These are phyloP conservation scores for Beris chalybata DNA, from an alignment of 2,888 invertebrate species.

Conservation along the genomic window DNA sequence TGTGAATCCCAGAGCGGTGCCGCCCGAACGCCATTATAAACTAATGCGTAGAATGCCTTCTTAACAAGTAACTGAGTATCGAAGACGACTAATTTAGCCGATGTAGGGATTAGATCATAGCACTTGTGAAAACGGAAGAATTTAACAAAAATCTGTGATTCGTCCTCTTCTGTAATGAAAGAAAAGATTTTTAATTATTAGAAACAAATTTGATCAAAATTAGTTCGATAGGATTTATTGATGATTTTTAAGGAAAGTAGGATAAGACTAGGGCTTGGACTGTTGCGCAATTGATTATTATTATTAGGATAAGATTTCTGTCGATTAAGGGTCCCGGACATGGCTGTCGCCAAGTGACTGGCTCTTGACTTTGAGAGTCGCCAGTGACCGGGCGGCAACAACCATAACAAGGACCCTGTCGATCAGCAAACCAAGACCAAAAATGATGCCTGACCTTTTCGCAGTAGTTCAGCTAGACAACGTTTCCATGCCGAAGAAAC, in stretches of 20 bases:
- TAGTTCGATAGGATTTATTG: no score
- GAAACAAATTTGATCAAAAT: conserved; percentile 2
- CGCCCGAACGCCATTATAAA: conserved; percentile 97
- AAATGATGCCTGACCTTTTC: conserved; percentile 59
- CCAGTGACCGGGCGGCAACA: no score
- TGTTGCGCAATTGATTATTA: no score
- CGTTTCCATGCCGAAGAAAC: conserved; percentile 77
- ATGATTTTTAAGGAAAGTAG: no score
- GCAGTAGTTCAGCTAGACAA: conserved; percentile 71
- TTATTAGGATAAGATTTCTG: no score
- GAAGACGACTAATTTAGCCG: conserved; percentile 98
- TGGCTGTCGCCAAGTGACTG: no score
- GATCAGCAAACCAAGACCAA: no score
- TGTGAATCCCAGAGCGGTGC: conserved; percentile 97
- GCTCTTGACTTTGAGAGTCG: no score
- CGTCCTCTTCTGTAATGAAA: conserved; percentile 83
- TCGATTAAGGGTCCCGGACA: no score
- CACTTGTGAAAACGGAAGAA: conserved; percentile 99
- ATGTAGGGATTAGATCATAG: conserved; percentile 99
- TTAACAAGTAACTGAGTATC: conserved; percentile 97
- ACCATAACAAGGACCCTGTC: no score
- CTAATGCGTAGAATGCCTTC: conserved; percentile 98
- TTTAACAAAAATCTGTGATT: conserved; percentile 95
- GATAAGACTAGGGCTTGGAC: no score
- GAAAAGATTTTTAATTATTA: conserved; percentile 33